Conservation (phyloP, 2,888 invertebrate genomes). For the Aleiodes testaceus region DNA sequence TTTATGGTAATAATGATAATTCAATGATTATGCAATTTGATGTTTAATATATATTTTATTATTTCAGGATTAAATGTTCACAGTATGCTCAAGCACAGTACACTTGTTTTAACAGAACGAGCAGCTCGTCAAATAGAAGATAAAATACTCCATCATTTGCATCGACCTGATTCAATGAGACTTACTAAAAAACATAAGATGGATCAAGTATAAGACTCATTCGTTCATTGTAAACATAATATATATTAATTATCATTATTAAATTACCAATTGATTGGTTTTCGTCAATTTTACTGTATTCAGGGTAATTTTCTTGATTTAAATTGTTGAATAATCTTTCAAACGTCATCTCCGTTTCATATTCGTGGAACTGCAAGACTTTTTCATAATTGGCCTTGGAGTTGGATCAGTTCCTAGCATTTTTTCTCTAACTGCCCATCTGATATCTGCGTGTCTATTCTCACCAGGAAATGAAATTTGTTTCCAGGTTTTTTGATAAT, state of each 20-base stretch:
- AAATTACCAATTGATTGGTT: not conserved
- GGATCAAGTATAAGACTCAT: slow-evolving; percentile 75
- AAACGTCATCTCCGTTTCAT: slow-evolving; percentile 59
- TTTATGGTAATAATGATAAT: slow-evolving; percentile 78
- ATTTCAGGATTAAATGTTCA: slow-evolving; percentile 87
- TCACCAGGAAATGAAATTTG: slow-evolving; percentile 85
- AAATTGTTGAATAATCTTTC: slow-evolving; percentile 8
- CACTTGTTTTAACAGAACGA: slow-evolving; percentile 87
- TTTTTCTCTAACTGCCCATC: slow-evolving; percentile 83
- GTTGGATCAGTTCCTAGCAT: slow-evolving; percentile 76
- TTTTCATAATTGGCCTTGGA: slow-evolving; percentile 62
- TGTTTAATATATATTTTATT: slow-evolving; percentile 31
- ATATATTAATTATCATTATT: slow-evolving; percentile 27
- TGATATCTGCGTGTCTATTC: slow-evolving; percentile 78
- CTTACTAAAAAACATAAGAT: slow-evolving; percentile 76
- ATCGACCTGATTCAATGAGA: slow-evolving; percentile 76
- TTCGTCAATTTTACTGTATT: not conserved
- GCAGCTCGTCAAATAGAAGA: slow-evolving; percentile 91
- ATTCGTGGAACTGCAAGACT: slow-evolving; percentile 55
- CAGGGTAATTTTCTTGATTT: slow-evolving; percentile 24
- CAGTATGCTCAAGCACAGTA: slow-evolving; percentile 97
- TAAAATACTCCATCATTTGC: slow-evolving; percentile 80
- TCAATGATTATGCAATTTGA: slow-evolving; percentile 47
- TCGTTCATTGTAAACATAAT: slow-evolving; percentile 3
- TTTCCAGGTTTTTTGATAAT: slow-evolving; percentile 84